Conservation (phyloP, 2,797 vertebrate genomes). For the Sciurus carolinensis region DNA sequence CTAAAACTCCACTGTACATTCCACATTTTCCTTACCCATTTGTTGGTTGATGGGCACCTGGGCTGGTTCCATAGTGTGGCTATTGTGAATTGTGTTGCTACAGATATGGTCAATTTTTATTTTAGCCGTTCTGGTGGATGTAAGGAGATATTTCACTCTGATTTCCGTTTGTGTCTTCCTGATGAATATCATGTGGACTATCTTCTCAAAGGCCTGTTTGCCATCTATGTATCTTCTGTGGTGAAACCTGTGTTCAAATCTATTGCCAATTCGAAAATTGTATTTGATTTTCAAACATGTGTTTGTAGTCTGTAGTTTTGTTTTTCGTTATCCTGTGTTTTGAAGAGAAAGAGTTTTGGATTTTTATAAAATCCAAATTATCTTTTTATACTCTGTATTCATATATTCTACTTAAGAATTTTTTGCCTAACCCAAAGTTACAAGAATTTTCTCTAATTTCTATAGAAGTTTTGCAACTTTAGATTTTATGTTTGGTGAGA, state of each 20-base stretch:
- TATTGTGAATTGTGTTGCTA: no score
- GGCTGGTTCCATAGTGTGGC: no score
- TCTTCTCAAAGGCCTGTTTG: not conserved
- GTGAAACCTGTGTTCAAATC: not conserved
- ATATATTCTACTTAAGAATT: not conserved
- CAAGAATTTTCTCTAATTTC: not conserved
- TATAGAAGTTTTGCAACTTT: not conserved
- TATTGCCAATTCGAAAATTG: not conserved
- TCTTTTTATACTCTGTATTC: not conserved
- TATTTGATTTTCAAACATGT: not conserved
- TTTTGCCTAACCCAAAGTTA: not conserved
- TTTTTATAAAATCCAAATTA: not conserved
- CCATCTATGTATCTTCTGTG: not conserved
- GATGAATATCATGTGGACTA: not conserved
- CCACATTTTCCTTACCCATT: no score
- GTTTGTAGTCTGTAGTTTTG: not conserved
- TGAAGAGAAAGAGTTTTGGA: not conserved
- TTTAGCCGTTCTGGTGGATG: not conserved
- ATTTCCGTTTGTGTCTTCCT: not conserved
- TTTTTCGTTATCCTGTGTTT: not conserved
- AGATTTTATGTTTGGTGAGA: not conserved
- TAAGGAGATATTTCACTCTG: not conserved
- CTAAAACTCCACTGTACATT: no score
- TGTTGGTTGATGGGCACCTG: no score
- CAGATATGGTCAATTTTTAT: not conserved